A percentile compares a stretch with the other conserved stretches of the same genome.
Conservation (phyloP, 2,888 invertebrate species). For the Prionchulus punctatus region DNA sequence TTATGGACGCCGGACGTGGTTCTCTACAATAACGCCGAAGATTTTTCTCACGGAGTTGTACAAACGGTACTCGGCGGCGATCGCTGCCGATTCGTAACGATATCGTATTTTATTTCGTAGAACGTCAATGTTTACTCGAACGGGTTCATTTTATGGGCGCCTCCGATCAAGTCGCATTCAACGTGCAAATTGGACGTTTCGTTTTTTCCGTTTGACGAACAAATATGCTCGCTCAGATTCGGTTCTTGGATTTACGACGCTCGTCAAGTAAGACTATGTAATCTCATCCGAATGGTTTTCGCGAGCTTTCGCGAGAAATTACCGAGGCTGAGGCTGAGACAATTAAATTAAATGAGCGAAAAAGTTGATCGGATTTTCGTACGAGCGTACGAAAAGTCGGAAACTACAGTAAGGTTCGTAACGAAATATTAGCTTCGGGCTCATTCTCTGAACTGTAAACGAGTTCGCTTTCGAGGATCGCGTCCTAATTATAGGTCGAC, state of each 20-base stretch:
- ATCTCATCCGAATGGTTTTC: no score
- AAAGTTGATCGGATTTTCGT: no score
- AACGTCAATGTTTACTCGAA: slow-evolving; percentile 40
- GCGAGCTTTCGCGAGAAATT: no score
- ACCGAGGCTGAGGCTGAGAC: no score
- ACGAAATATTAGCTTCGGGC: no score
- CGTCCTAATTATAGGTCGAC: slow-evolving; percentile 21
- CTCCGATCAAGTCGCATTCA: slow-evolving; percentile 30
- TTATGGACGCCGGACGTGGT: slow-evolving; percentile 36
- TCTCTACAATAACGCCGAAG: slow-evolving; percentile 37
- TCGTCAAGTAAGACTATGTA: slow-evolving; percentile 32
- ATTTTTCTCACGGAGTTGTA: slow-evolving; percentile 43
- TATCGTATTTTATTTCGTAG: no score
- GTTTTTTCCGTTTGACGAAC: slow-evolving; percentile 45
- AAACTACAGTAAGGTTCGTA: not conserved
- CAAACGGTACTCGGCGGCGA: no score
- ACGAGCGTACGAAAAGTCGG: no score
- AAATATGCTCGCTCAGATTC: slow-evolving; percentile 41
- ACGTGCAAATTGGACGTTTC: slow-evolving; percentile 37
- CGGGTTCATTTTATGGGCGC: slow-evolving; percentile 36
- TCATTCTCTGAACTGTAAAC: no score
- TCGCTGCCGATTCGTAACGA: no score
- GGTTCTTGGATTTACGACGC: slow-evolving; percentile 43
- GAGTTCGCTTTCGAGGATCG: not conserved
- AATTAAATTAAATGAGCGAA: no score